These are phyloP conservation scores for Prosopocoilus inquinatus DNA, from an alignment of 2,888 invertebrate genomes.

Conservation along the genomic window DNA sequence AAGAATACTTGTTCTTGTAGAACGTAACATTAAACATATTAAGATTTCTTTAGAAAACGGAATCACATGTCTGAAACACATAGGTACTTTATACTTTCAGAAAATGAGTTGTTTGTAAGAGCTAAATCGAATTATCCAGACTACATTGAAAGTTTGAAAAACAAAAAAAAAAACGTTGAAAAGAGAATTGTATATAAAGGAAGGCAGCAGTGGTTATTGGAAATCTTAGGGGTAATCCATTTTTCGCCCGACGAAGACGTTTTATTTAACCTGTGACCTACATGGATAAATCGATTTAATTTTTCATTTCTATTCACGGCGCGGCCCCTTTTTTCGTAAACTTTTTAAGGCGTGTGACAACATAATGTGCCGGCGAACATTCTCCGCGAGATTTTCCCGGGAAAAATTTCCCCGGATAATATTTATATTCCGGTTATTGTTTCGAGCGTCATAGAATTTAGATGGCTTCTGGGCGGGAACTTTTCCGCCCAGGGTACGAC, in stretches of 20 bases:
- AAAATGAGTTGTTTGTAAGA: background rate
- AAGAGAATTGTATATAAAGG: background rate
- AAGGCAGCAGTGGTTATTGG: slow-evolving; percentile 2
- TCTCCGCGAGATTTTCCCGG: too few species aligned
- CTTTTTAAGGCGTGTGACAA: background rate
- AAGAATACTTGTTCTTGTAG: too few species aligned
- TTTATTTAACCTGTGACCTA: slow-evolving; percentile 12
- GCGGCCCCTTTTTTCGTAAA: slow-evolving; percentile 14
- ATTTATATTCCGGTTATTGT: too few species aligned
- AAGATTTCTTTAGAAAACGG: too few species aligned
- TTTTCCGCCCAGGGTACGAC: too few species aligned
- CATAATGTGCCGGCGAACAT: background rate
- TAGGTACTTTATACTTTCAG: too few species aligned
- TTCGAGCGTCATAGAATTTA: too few species aligned
- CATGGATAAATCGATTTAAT: slow-evolving; percentile 12
- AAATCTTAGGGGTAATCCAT: slow-evolving; percentile 8
- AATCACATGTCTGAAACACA: too few species aligned
- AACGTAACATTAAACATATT: too few species aligned
- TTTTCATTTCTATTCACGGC: slow-evolving; percentile 10
- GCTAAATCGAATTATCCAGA: background rate
- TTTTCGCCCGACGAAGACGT: slow-evolving; percentile 5
- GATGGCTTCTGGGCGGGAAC: too few species aligned
- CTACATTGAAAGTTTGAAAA: background rate
- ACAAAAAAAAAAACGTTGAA: background rate
- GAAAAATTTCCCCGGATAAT: too few species aligned